Base-by-base conservation (phyloP, 2,113 vertebrate species). In the Aleadryas rufinucha region DNA sequence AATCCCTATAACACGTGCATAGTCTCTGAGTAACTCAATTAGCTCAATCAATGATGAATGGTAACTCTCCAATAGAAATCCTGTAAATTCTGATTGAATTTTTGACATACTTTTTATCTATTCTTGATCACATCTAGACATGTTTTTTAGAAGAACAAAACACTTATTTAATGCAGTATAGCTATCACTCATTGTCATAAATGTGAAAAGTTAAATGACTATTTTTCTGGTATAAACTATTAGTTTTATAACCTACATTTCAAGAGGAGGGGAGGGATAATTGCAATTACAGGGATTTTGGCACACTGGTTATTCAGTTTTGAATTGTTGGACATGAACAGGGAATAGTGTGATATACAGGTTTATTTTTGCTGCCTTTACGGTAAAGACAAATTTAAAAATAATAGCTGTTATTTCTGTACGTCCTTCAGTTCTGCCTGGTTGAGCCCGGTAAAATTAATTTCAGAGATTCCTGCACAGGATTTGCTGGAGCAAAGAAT, bases 121-220 rank as follows among this genome's bases (percentile, higher is more conserved):
- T 71, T 57, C 49, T 66, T 61, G 44, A 70, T 84, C 84, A 95
- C 90, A 70, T 45, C n/a, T 44, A 88, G 64, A 70, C 49, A 11
- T 49, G 35, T 68, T 76, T 80, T 90, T 87, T 63, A 74, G 83
- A 39, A 75, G 59, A 93, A 72, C 5, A 57, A 35, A 60, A 88
- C 19, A 49, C 72, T 86, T 79, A 84, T 59, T 85, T 85, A 83
- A 76, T 70, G 57, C 33, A 50, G 50, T 54, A 33, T 42, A 63
- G 10, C 42, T 80, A 78, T 86, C 80, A 93, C 66, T 95, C 69
- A 54, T 90, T 95, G 84, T 89, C 74, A 75, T 92, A 79, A 92
- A 87, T 76, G 31, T 90, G 66, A 83, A 72, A 96, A 93, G 57
- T 69, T 89, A 83, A 94, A 90, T 76, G 6, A 93, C 28, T 94